Evolutionary conservation across 2,888 invertebrate species (phyloP).

Genomic region (Hypercompe scribonia): DNA sequence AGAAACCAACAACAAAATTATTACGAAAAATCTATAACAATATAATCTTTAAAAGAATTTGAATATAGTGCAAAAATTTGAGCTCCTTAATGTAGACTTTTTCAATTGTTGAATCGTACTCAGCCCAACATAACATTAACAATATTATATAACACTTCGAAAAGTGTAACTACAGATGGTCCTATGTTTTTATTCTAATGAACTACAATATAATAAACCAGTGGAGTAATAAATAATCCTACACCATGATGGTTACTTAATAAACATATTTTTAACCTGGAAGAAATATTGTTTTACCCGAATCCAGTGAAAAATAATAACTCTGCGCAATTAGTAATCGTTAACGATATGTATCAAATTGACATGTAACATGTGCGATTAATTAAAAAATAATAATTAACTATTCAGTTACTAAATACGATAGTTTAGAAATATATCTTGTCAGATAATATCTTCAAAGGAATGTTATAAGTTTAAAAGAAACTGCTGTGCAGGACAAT

Average conservation of each 20-base stretch:
- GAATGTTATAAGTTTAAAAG: not conserved
- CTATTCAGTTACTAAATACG: not conserved
- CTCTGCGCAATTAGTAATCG: not conserved
- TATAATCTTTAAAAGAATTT: too few species aligned
- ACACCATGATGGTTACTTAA: conserved; percentile 38
- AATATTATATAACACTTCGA: too few species aligned
- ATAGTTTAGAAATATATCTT: not conserved
- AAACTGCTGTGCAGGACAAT: not conserved
- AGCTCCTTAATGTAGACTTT: too few species aligned
- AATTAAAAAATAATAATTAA: not conserved
- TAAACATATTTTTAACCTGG: conserved; percentile 32
- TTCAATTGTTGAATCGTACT: too few species aligned
- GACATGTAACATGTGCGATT: not conserved
- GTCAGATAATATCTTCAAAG: not conserved
- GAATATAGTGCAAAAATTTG: too few species aligned
- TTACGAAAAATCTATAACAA: too few species aligned
- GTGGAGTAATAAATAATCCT: conserved; percentile 36
- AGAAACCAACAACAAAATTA: too few species aligned
- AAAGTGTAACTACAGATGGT: conserved; percentile 36
- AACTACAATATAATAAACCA: conserved; percentile 38
- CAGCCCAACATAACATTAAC: too few species aligned
- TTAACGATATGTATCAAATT: not conserved
- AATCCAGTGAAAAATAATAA: not conserved
- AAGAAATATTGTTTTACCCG: not conserved
- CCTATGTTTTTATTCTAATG: conserved; percentile 42